Evolutionary conservation across 2,888 invertebrate genomes (phyloP).

Genomic region (Anticlea derivata): DNA sequence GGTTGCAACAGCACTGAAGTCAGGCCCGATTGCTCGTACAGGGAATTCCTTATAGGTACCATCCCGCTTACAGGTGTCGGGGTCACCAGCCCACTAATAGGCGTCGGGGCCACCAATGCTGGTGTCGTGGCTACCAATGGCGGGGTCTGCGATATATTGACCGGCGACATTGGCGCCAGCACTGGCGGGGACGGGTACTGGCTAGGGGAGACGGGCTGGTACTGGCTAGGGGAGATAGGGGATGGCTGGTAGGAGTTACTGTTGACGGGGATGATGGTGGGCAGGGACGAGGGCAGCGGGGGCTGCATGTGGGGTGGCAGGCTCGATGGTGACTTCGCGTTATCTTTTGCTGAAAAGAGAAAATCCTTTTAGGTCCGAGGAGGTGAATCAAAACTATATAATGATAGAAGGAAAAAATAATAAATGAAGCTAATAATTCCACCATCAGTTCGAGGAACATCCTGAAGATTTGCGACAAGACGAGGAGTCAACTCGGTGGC

Average conservation of each 20-base stretch:
- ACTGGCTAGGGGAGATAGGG: neutral
- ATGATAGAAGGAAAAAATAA: too few species aligned
- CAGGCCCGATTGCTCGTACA: conserved; percentile 70
- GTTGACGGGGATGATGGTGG: conserved; percentile 60
- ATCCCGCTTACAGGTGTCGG: too few species aligned
- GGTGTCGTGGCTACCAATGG: conserved; percentile 46
- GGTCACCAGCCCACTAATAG: conserved; percentile 54
- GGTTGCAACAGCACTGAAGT: conserved; percentile 74
- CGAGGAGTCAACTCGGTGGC: too few species aligned
- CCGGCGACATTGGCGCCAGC: conserved; percentile 44
- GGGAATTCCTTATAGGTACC: conserved; percentile 72
- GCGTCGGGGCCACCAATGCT: conserved; percentile 56
- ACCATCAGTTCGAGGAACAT: too few species aligned
- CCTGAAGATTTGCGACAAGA: too few species aligned
- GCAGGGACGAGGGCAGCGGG: conserved; percentile 52
- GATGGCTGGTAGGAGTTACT: conserved; percentile 47
- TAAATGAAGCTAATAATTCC: too few species aligned
- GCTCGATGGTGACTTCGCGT: conserved; percentile 49
- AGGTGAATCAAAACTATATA: too few species aligned
- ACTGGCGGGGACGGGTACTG: conserved; percentile 18
- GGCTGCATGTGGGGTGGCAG: conserved; percentile 60
- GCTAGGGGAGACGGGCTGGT: neutral
- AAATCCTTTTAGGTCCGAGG: neutral
- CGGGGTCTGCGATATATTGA: conserved; percentile 52
- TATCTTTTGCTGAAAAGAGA: conserved; percentile 61